phyloP scores from a whole-genome alignment of 2,888 invertebrate genomes.

The Machimus rusticus region DNA sequence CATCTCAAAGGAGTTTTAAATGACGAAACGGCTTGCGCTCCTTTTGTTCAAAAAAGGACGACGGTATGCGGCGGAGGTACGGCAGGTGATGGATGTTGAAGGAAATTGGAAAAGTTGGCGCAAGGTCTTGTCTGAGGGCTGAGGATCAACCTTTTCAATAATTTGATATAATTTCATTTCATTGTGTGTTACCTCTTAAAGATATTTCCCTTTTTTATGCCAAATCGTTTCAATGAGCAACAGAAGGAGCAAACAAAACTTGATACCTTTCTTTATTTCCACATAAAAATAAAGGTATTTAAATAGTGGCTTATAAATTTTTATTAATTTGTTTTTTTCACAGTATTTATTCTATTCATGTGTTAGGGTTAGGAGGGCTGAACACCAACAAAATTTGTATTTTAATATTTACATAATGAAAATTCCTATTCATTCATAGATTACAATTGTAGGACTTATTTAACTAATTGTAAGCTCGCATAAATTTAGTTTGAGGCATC shows the following conservation, averaged over 20 bases:
- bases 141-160: conserved; percentile 12
- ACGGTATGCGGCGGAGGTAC: background rate
- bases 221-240: background rate
- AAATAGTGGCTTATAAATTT: no score
- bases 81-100: conserved; percentile 33
- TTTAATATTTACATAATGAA: no score
- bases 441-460: no score
- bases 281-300: background rate
- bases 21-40: conserved; percentile 32
- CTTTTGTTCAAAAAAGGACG: conserved; percentile 15
- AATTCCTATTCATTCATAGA: no score
- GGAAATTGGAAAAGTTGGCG: conserved; percentile 30
- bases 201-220: background rate
- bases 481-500: no score
- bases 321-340: no score
- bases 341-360: no score
- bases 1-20: conserved; percentile 40
- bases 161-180: conserved; percentile 12
- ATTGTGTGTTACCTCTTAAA: background rate
- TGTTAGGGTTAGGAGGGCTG: no score
- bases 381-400: no score
- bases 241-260: background rate
- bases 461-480: no score
- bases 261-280: background rate
- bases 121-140: background rate